A percentile compares a stretch with the other conserved stretches of the same genome.
Conservation (phyloP, 2,113 vertebrate genomes). For the Colossoma macropomum region DNA sequence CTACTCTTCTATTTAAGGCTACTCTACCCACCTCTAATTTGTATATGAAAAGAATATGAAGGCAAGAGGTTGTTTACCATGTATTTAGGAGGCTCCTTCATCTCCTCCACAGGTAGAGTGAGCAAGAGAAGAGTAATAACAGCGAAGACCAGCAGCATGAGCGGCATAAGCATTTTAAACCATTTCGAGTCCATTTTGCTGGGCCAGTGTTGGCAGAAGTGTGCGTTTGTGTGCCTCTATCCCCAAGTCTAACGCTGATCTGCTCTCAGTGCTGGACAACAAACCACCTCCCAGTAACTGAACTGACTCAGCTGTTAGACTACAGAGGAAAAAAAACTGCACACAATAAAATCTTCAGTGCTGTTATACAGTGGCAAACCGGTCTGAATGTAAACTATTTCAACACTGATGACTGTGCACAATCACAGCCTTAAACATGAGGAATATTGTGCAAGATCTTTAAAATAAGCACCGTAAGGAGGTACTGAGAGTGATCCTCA, state of each 20-base stretch:
- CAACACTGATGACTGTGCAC: background rate
- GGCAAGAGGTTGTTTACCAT: conserved; percentile 78
- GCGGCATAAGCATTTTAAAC: conserved; percentile 61
- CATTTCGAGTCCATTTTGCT: conserved; percentile 63
- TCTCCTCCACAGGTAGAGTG: conserved; percentile 77
- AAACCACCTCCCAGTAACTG: background rate
- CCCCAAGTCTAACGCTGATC: background rate
- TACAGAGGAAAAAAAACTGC: background rate
- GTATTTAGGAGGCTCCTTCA: conserved; percentile 76
- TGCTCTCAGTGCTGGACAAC: background rate
- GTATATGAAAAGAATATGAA: background rate
- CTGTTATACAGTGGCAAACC: background rate
- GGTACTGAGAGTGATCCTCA: background rate
- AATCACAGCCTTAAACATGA: background rate
- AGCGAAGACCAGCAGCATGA: conserved; percentile 77
- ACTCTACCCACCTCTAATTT: no score
- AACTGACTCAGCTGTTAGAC: background rate
- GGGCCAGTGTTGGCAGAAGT: no score
- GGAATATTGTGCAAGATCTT: background rate
- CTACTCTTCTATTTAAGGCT: no score
- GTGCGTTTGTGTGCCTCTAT: background rate
- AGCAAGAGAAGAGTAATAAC: conserved; percentile 84
- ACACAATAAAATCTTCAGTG: background rate
- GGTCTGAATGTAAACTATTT: background rate
- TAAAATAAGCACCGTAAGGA: background rate